Evolutionary conservation across 1,140 invertebrate species (phyloP).

Genomic region (Drosophila pruinosa): DNA sequence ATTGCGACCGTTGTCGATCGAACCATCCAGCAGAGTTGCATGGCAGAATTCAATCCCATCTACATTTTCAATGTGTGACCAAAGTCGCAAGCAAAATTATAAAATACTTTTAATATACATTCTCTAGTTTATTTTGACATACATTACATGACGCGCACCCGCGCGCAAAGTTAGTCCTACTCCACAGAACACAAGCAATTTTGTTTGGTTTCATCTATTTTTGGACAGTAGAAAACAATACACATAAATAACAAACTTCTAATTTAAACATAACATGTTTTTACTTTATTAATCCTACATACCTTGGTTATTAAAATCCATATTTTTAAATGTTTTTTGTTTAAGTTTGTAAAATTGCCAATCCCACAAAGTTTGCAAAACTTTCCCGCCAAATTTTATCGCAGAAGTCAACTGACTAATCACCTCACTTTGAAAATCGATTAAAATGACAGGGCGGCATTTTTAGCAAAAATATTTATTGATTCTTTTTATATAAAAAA

Average conservation of each 20-base stretch:
- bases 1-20: not conserved
- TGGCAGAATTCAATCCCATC: not conserved
- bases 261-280: no score
- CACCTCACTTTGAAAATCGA: slow-evolving; percentile 4
- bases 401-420: slow-evolving; percentile 2
- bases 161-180: not conserved
- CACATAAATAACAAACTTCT: not conserved
- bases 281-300: no score
- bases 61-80: not conserved
- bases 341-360: no score
- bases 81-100: not conserved
- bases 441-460: not conserved
- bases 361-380: not conserved
- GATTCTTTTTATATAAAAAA: not conserved
- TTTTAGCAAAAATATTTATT: slow-evolving; percentile 3
- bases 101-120: not conserved
- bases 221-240: not conserved
- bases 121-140: not conserved
- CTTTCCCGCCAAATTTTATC: slow-evolving; percentile 3
- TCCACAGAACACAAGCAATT: not conserved
- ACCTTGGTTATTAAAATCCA: no score
- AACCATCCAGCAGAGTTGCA: not conserved
- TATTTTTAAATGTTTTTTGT: no score
- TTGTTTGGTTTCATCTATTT: not conserved
- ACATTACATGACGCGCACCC: no score